Evolutionary conservation across 2,113 vertebrate species (phyloP), one percentile per base, ranked within the genome.

Genomic region (Scomber scombrus): DNA sequence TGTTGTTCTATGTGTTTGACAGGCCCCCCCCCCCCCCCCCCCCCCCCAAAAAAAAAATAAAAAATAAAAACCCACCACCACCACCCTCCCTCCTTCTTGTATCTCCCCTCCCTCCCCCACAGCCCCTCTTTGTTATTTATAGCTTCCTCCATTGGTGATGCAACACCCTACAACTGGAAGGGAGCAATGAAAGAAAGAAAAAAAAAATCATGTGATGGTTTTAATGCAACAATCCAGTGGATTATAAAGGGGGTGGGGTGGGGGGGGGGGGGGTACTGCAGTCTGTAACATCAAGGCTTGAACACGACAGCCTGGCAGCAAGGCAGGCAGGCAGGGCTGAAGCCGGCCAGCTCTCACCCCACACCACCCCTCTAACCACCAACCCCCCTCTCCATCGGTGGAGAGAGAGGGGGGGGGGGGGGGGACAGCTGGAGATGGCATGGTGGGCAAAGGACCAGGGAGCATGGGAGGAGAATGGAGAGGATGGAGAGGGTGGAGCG

Each of bases 141-240:
- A 92, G 91, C 83, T 77, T 84, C 78, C 67, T 74, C 67, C 64
- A 85, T 82, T 80, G 75, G 74, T 92, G 91, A 92, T 64, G 86
- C 85, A 90, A 86, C 66, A 15, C 15, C 21, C 60, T 46, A 82
- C 71, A 87, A 91, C 84, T 90, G 83, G 63, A 88, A 89, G 58
- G 50, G 80, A 88, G 89, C 84, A 89, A n/a, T n/a, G n/a, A n/a
- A 86, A 85, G 66, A 77, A 40, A 26, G 23, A 26, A 40, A 40
- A 34, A 26, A 40, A 40, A 40, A 40, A 83, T 80, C 80, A 82
- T 87, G 80, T 57, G 81, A 88, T 60, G 63, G 69, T 85, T 91
- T 90, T 87, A 92, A 84, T 84, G 60, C 81, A 90, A 91, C 86
- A 88, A 88, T 85, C 80, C 72, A 47, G 57, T 84, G 90, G 92